A percentile compares a stretch with the other conserved stretches of the same genome.
phyloP scores from a whole-genome alignment of 2,888 invertebrate species.

The Melinopterus prodromus region DNA sequence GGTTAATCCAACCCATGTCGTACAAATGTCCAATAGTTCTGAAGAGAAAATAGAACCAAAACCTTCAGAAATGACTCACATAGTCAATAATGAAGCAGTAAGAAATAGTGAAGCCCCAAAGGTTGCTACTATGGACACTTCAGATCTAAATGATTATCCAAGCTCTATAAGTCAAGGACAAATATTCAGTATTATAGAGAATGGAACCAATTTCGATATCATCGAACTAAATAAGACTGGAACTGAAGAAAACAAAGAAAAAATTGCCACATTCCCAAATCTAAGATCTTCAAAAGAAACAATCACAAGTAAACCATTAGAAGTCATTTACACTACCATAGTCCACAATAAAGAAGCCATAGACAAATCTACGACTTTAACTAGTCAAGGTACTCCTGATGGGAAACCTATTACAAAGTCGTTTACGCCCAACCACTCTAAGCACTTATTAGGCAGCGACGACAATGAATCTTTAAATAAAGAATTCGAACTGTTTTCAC shows the following conservation, averaged over 20 bases:
- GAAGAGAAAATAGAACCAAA: not conserved
- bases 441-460: slow-evolving; percentile 41
- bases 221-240: slow-evolving; percentile 58
- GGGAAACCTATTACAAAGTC: slow-evolving; percentile 43
- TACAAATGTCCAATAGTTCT: not conserved
- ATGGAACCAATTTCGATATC: slow-evolving; percentile 59
- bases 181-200: slow-evolving; percentile 59
- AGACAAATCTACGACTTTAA: slow-evolving; percentile 44
- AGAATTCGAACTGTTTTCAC: slow-evolving; percentile 56
- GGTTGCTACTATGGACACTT: slow-evolving; percentile 40
- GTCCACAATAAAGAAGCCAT: slow-evolving; percentile 51
- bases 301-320: slow-evolving; percentile 14
- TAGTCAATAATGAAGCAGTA: not conserved
- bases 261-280: not conserved
- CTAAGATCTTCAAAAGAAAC: slow-evolving; percentile 7
- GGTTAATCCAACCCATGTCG: not conserved
- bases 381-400: slow-evolving; percentile 44
- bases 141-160: slow-evolving; percentile 52
- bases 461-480: slow-evolving; percentile 51
- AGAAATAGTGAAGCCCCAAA: slow-evolving; percentile 34
- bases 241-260: slow-evolving; percentile 46
- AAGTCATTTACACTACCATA: slow-evolving; percentile 46
- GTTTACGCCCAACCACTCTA: slow-evolving; percentile 40
- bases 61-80: not conserved
- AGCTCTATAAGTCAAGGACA: slow-evolving; percentile 60